A percentile compares a stretch with the other conserved stretches of the same genome.
These are phyloP conservation scores for Melanotaenia pygmaea DNA, from an alignment of 2,797 vertebrate species.

Conservation along the genomic window DNA sequence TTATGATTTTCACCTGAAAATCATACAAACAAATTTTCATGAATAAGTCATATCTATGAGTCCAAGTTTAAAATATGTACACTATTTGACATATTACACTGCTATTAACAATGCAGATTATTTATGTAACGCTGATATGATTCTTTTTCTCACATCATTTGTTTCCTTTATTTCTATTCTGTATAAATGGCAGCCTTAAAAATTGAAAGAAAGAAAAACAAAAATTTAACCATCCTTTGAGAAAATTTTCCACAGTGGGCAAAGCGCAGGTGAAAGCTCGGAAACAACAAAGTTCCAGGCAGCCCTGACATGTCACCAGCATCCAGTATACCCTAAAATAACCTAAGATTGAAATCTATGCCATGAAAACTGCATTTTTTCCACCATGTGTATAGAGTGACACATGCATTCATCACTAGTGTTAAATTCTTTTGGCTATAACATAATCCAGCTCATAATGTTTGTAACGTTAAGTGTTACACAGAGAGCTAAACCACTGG, in stretches of 20 bases:
- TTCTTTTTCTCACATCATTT: background rate
- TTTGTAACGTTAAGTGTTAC: background rate
- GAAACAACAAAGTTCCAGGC: too few species aligned
- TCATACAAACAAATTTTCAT: background rate
- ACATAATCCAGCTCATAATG: background rate
- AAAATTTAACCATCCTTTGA: background rate
- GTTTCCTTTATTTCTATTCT: background rate
- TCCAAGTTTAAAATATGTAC: background rate
- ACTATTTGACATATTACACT: background rate
- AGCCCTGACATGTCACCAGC: too few species aligned
- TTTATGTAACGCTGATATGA: background rate
- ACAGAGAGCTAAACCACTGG: background rate
- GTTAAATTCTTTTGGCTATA: background rate
- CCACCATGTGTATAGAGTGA: background rate
- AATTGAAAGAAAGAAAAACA: too few species aligned
- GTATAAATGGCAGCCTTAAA: background rate
- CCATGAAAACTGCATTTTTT: background rate
- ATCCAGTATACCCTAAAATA: too few species aligned
- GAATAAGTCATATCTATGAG: background rate
- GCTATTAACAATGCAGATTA: background rate
- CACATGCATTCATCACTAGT: background rate
- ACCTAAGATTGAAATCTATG: too few species aligned
- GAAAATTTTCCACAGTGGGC: background rate
- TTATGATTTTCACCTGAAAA: background rate
- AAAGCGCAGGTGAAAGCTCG: background rate